phyloP scores from a whole-genome alignment of 2,888 invertebrate species.

The Protophormia terraenovae region DNA sequence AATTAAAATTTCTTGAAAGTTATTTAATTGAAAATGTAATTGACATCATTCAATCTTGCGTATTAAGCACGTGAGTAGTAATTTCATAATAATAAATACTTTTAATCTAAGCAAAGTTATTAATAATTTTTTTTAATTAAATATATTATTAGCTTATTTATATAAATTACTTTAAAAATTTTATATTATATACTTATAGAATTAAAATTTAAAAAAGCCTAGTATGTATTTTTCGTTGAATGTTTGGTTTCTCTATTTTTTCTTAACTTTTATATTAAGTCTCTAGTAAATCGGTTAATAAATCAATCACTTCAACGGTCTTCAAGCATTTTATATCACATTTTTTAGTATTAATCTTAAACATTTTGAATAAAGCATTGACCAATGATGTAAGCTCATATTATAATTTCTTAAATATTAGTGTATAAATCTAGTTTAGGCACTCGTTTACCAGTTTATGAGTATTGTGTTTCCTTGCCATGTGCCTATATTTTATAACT shows the following conservation, averaged over 20 bases:
- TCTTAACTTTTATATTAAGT: neutral
- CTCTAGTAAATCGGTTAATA: neutral
- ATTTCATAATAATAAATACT: no score
- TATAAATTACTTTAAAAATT: neutral
- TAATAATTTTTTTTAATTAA: neutral
- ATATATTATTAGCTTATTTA: neutral
- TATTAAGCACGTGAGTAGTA: no score
- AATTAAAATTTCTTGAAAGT: no score
- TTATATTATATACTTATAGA: neutral
- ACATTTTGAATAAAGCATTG: conserved; percentile 32
- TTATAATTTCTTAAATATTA: conserved; percentile 16
- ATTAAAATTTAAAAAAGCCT: conserved; percentile 6
- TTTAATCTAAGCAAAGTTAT: no score
- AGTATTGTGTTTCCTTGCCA: neutral
- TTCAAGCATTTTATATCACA: conserved; percentile 43
- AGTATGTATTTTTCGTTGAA: neutral
- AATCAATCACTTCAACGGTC: conserved; percentile 34
- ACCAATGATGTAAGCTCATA: neutral
- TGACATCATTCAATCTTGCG: no score
- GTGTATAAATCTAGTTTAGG: conserved; percentile 34
- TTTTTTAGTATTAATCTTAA: conserved; percentile 17
- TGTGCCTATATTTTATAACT: conserved; percentile 14
- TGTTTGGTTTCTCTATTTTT: neutral
- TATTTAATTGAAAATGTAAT: no score
- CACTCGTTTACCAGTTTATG: conserved; percentile 33